Base-by-base conservation (phyloP, 2,888 invertebrate species). In the Thereva nobilitata region DNA sequence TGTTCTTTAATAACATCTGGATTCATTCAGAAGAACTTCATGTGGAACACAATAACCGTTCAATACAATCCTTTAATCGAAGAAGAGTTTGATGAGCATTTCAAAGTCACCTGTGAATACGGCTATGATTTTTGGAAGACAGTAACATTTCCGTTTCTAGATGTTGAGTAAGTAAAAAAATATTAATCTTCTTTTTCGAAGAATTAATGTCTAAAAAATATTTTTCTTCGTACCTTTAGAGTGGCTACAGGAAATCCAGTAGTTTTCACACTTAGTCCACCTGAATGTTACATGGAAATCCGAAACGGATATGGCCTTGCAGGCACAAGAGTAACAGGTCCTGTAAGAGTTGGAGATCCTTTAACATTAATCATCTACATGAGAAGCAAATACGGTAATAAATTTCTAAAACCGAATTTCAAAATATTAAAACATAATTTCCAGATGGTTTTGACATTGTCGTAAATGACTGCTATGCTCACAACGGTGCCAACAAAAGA, bases 61-160 rank as follows among this genome's bases (percentile, higher is more conserved):
- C 95, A 95, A 78, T 95, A 95, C 82, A 95, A 95, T 82, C 87
- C 94, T 0, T 80, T 95, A 72, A 95, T 95, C 67, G 95, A 95
- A 77, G 95, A 95, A 78, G 95, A 95, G 78, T 89, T 91, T 81
- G 95, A 95, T 79, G 95, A 95, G 75, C 95, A 95, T 78, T 95
- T 95, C 80, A 95, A 95, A 83, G 95, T 95, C 59, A 95, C 95
- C 50, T 95, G 95, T 82, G 95, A 95, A 82, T 95, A 95, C 76
- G 95, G 95, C 67, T 95, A 95, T 77, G 95, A 95, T 81, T 95
- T 95, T 82, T 95, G 95, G 94, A 95, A 95, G 82, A 95, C 95
- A 0, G 95, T 95, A 45, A 95, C 95, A 0, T 95, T 95, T 82
- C 95, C 95, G 1, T 94, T 95, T 79, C 83, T 95, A 66, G 95